phyloP scores from a whole-genome alignment of 1,140 invertebrate genomes.

The Coptotermes formosanus region DNA sequence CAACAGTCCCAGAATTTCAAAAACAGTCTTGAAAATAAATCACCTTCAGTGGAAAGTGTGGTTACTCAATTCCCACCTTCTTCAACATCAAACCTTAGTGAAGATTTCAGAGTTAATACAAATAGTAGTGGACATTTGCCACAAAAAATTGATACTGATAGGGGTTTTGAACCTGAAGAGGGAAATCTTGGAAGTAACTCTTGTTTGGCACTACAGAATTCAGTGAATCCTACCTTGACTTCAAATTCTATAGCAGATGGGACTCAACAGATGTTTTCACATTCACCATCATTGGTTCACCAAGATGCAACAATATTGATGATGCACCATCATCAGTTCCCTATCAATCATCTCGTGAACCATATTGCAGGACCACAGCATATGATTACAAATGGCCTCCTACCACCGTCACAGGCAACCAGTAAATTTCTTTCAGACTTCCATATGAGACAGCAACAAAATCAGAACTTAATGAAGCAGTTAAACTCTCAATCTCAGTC shows the following conservation, averaged over 20 bases:
- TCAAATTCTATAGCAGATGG: no score
- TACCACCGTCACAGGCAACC: slow-evolving; percentile 23
- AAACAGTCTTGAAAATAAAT: neutral
- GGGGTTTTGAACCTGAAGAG: neutral
- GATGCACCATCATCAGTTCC: slow-evolving; percentile 20
- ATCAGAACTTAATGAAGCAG: neutral
- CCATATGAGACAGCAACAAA: slow-evolving; percentile 29
- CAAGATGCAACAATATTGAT: neutral
- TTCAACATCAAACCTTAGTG: neutral
- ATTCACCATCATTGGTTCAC: slow-evolving; percentile 23
- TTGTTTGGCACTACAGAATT: no score
- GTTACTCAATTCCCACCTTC: neutral
- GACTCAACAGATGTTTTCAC: neutral
- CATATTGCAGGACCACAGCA: slow-evolving; percentile 12
- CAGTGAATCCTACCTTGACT: no score
- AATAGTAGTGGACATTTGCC: neutral
- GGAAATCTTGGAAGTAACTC: neutral
- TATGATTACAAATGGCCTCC: slow-evolving; percentile 30
- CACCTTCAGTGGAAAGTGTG: neutral
- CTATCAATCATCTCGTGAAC: neutral
- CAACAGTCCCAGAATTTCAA: slow-evolving; percentile 4
- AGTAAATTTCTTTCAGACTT: slow-evolving; percentile 32
- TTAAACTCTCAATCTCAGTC: neutral
- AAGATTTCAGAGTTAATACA: neutral
- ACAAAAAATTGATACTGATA: neutral